Base-by-base conservation (phyloP, 64 coral and sea anemone genomes). In the Catalaphyllia jardinei region DNA sequence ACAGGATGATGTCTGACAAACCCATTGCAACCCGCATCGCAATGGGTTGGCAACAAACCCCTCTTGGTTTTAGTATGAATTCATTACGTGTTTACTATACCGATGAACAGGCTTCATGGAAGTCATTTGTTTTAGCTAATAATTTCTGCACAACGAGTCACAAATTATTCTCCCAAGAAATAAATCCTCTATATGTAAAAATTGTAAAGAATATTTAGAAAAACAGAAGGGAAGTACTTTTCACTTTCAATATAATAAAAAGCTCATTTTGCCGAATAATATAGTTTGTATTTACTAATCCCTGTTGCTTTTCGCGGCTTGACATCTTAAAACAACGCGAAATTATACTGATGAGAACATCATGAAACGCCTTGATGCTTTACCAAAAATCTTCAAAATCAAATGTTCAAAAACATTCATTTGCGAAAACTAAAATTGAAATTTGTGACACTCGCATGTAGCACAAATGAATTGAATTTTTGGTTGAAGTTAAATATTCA, bases 221-320 rank as follows among this genome's bases (percentile, higher is more conserved):
- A 51, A 69, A 17, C 35, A 46, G 29, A 85, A 85, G 14, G 81
- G 19, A 71, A 71, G 81, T 85, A 65, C 62, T 85, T 85, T 85
- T 71, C 42, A 85, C 81, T 85, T 50, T 19, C 33, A 71, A 51
- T 50, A 71, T 71, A 52, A 85, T 49, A 85, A 85, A 83, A 85
- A 51, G 52, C 63, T 85, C 62, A 71, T 67, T 85, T 85, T 85
- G 81, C 49, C 69, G 81, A 85, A 85, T 85, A 85, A 85, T 85
- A 71, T 50, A 60, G 31, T 51, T 49, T 85, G 38, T 85, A 24
- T 85, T 85, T 85, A 39, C 69, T 71, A 62, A 85, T 51, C 20
- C 81, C 81, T 10, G 38, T 62, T 51, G 81, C 22, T 71, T 85
- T 22, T 24, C 30, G 4, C 63, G 17, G 81, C 62, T 25, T 85